Evolutionary conservation across 2,888 invertebrate genomes (phyloP), one percentile per base, ranked within the genome.

Genomic region (Microplitis deprimator): DNA sequence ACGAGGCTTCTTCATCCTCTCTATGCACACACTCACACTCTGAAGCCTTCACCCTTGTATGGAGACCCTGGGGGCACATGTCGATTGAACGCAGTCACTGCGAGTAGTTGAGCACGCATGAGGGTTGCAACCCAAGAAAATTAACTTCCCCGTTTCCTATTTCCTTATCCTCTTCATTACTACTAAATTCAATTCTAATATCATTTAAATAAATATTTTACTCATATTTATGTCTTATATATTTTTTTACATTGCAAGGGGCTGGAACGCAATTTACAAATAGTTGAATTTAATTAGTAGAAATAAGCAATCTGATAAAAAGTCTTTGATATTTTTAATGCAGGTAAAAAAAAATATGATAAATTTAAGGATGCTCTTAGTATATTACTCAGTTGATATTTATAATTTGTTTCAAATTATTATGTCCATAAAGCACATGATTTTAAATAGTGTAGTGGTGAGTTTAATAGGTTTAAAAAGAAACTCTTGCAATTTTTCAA

Each of bases 1-100:
- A 82, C 78, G 71, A 71, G 79, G 20, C 50, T 67, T 68, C 59
- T 76, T 62, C 41, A 64, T 70, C 39, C 70, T 68, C 68, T 69
- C 72, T 70, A 73, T 59, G 65, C 70, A 65, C 29, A 62, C 72
- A 70, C 60, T 60, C 60, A 61, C 29, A n/a, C 38, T 60, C 13
- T 50, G 29, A 62, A 2, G 29, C 29, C 13, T 50, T 5, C 64
- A 17, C 64, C 64, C 64, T 64, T 64, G n/a, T 50, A 10, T 50
- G 50, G 10, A 13, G 20, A 20, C 65, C 65, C 65, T 29, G 10
- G 38, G 38, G 65, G 65, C 65, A 13, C 38, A 65, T 38, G 65
- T 65, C 20, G 65, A 65, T 65, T 65, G 65, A 65, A 65, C 38
- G 20, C 38, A 65, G 13, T 38, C 65, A 65, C 29, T 65, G 13